Percentiles rank a stretch among this genome's conserved stretches.
These are phyloP conservation scores for Eurytoma californica DNA, from an alignment of 2,888 invertebrate genomes.

Conservation along the genomic window DNA sequence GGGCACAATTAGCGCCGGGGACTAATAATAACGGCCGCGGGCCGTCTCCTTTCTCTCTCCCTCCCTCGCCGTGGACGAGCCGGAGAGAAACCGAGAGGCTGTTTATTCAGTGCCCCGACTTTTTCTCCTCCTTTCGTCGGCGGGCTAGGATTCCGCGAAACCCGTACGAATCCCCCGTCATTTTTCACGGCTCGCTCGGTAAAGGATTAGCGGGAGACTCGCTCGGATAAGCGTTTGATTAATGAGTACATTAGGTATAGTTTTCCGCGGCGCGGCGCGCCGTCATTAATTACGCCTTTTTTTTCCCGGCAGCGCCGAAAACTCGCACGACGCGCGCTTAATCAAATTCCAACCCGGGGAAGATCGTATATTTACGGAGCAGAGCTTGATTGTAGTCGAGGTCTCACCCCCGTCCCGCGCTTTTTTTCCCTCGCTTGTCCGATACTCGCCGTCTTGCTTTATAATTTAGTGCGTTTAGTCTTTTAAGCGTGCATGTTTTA, in stretches of 20 bases:
- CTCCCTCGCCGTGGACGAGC: not conserved
- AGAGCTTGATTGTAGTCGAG: not conserved
- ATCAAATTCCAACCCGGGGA: too few species aligned
- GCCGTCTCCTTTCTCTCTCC: too few species aligned
- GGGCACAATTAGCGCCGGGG: constrained; percentile 16
- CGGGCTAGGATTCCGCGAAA: not conserved
- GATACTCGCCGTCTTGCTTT: not conserved
- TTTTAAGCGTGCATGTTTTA: too few species aligned
- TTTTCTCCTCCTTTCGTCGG: not conserved
- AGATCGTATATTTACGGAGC: too few species aligned
- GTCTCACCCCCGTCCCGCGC: too few species aligned
- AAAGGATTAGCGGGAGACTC: constrained; percentile 43
- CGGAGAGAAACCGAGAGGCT: not conserved
- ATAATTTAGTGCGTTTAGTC: too few species aligned
- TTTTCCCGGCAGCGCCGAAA: too few species aligned
- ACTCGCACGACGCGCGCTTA: too few species aligned
- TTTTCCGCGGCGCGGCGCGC: constrained; percentile 11
- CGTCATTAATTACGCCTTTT: constrained; percentile 31
- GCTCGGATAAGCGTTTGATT: constrained; percentile 57
- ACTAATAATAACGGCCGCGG: constrained; percentile 30
- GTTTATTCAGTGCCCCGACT: constrained; percentile 13
- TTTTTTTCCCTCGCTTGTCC: too few species aligned
- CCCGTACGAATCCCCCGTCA: not conserved
- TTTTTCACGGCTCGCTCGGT: constrained; percentile 20
- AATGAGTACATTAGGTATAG: constrained; percentile 52